Base-by-base conservation (phyloP, 1,140 invertebrate species). In the Nilaparvata lugens region DNA sequence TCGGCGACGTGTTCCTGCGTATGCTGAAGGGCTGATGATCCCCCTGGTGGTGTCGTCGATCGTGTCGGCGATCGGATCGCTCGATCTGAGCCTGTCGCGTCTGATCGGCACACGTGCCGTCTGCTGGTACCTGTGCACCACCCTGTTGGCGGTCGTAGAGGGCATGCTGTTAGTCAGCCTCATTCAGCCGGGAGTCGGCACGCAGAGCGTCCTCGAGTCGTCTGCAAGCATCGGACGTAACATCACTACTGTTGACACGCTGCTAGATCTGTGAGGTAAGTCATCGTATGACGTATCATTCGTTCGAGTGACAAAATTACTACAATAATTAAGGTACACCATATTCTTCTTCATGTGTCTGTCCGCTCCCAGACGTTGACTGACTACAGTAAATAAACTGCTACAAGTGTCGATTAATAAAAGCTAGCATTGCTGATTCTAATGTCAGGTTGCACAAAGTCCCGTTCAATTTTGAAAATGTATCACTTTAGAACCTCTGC, bases 1-100 rank as follows among this genome's bases (percentile, higher is more conserved):
- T 86, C 5, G 91, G 90, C 14, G 89, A 93, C 67, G 75, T 95
- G 25, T 95, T 95, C 71, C 78, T 95, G n/a, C 79, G 91, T 57
- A 94, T 95, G 87, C 77, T 96, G 1, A 95, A 95, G 72, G 84
- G 85, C 79, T 96, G 21, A 95, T 95, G 68, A 82, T 96, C 21
- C 93, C 93, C 0, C 78, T 96, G 61, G 81, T 96, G 62, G 83
- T 94, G 5, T 85, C 91, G 0, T 93, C 90, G 16, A 89, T 96
- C 35, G 84, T 94, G 14, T 88, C 88, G 24, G 91, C 91, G 4
- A 89, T 95, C 55, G 91, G 89, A 25, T 86, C 84, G 14, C 74
- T 70, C 13, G 69, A 70, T 45, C 62, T 70, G 7, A 62, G 56
- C 16, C 56, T 69, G 13, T 68, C 67, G 4, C 66, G 65, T 31